Conservation (phyloP, 2,113 vertebrate genomes). For the Carollia perspicillata region DNA sequence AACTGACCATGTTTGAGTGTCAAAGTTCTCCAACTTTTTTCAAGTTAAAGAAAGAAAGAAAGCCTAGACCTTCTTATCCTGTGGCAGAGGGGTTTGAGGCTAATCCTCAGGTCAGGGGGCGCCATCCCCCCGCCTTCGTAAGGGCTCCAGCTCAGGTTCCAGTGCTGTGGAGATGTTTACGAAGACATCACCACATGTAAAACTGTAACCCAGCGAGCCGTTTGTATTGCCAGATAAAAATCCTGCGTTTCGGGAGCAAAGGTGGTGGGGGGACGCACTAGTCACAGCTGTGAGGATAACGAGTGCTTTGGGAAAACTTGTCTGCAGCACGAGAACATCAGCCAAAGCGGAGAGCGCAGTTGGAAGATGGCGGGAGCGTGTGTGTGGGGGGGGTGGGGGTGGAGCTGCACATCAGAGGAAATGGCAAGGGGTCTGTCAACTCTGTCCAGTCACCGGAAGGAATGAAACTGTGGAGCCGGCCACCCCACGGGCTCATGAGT, state of each 20-base stretch:
- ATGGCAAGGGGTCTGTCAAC: neutral
- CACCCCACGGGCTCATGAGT: neutral
- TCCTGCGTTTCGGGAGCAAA: neutral
- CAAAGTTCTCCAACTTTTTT: neutral
- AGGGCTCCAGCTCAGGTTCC: neutral
- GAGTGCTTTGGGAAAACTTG: neutral
- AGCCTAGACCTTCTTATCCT: neutral
- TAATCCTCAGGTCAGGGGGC: neutral
- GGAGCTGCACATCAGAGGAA: neutral
- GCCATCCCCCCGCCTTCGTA: neutral
- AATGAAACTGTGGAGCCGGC: neutral
- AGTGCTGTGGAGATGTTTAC: neutral
- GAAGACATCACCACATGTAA: neutral
- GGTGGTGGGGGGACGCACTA: neutral
- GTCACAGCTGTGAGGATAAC: neutral
- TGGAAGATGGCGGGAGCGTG: neutral
- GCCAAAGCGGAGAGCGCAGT: neutral
- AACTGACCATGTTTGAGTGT: neutral
- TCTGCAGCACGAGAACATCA: neutral
- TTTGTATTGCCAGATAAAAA: neutral
- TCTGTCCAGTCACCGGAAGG: too few relatives aligned
- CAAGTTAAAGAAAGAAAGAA: neutral
- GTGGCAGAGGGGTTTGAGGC: neutral
- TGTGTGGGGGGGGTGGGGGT: too few relatives aligned
- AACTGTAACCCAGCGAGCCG: neutral